These are phyloP conservation scores for Adineta ricciae DNA, from an alignment of 2,888 invertebrate species.

Conservation along the genomic window DNA sequence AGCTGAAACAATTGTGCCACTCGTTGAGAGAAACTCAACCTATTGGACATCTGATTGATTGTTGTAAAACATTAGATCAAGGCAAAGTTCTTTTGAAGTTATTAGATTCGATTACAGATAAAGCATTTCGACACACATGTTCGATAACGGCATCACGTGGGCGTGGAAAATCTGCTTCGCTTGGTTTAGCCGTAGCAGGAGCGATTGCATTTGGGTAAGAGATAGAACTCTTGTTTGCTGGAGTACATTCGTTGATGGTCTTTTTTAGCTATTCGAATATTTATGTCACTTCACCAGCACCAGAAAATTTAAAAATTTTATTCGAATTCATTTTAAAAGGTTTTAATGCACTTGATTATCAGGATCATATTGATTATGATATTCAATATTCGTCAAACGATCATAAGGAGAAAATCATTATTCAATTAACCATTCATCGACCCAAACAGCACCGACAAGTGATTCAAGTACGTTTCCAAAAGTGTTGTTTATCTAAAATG, in stretches of 20 bases:
- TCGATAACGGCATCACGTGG: conserved; percentile 90
- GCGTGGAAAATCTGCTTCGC: conserved; percentile 90
- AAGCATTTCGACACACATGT: conserved; percentile 73
- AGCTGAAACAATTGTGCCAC: conserved; percentile 67
- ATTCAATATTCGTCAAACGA: conserved; percentile 85
- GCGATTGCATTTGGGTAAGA: conserved; percentile 53
- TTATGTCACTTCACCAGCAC: conserved; percentile 92
- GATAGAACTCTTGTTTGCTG: not conserved
- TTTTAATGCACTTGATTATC: conserved; percentile 77
- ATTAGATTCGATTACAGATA: conserved; percentile 86
- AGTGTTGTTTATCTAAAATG: not conserved
- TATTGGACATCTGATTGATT: conserved; percentile 72
- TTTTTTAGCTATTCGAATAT: conserved; percentile 61
- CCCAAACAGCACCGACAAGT: conserved; percentile 73
- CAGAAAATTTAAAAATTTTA: conserved; percentile 90
- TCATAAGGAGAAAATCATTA: conserved; percentile 64
- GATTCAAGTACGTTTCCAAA: conserved; percentile 63
- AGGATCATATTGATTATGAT: conserved; percentile 89
- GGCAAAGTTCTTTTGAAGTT: conserved; percentile 81
- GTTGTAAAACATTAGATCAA: conserved; percentile 82
- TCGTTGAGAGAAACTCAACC: conserved; percentile 80
- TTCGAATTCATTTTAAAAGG: conserved; percentile 94
- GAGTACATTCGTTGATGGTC: conserved; percentile 49
- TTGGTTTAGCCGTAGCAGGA: conserved; percentile 73
- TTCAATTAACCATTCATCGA: conserved; percentile 77